phyloP scores from a whole-genome alignment of 1,140 invertebrate species.

The Tetramorium simillimum region DNA sequence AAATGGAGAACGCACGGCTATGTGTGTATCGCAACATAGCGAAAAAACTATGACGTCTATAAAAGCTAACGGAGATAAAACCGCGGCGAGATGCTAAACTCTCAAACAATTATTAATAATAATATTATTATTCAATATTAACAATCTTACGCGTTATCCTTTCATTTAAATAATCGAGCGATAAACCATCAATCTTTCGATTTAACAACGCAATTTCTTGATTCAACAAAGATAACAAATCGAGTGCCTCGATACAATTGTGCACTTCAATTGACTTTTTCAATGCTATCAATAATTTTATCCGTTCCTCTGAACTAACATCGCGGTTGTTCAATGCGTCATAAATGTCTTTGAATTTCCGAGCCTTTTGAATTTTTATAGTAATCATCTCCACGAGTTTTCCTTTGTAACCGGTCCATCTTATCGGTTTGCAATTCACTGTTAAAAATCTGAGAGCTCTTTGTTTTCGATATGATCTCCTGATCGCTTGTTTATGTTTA shows the following conservation, averaged over 20 bases:
- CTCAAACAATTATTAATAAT: not conserved
- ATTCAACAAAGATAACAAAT: slow-evolving; percentile 87
- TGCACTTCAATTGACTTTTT: slow-evolving; percentile 86
- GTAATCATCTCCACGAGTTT: slow-evolving; percentile 88
- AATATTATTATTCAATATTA: not conserved
- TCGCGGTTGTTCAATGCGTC: slow-evolving; percentile 85
- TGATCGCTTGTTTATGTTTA: slow-evolving; percentile 86
- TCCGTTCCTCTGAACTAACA: slow-evolving; percentile 85
- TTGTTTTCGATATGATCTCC: slow-evolving; percentile 85
- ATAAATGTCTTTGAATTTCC: slow-evolving; percentile 87
- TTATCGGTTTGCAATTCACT: slow-evolving; percentile 87
- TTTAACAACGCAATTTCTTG: slow-evolving; percentile 87
- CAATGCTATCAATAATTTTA: slow-evolving; percentile 87
- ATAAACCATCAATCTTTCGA: slow-evolving; percentile 83
- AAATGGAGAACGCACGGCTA: no score
- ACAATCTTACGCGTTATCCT: slow-evolving; percentile 83
- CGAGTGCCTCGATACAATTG: slow-evolving; percentile 85
- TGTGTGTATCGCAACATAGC: no score
- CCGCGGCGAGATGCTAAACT: no score
- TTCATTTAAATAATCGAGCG: slow-evolving; percentile 86
- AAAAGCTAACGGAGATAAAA: no score
- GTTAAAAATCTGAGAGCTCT: slow-evolving; percentile 87
- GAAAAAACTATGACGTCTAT: no score
- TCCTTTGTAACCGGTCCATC: slow-evolving; percentile 87
- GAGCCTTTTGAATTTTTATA: slow-evolving; percentile 88